Evolutionary conservation across 2,113 vertebrate genomes (phyloP).

Genomic region (Callithrix jacchus): DNA sequence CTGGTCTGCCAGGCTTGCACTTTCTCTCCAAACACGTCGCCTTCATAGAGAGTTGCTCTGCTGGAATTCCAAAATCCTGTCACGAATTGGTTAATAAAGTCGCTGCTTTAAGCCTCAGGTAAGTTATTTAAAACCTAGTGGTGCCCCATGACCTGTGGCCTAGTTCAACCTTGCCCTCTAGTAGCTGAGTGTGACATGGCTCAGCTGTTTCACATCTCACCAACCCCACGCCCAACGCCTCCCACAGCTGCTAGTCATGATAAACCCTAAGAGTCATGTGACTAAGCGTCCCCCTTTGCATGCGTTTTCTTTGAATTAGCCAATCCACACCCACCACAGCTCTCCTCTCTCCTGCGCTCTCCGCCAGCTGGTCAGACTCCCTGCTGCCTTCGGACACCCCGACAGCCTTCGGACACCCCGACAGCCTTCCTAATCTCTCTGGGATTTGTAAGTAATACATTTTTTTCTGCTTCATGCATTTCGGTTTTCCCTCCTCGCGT

Average conservation of each 20-base stretch:
- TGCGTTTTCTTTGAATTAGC: not conserved
- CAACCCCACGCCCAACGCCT: not conserved
- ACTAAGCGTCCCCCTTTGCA: too few species aligned
- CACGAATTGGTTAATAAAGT: not conserved
- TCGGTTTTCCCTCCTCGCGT: not conserved
- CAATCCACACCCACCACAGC: not conserved
- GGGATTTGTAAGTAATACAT: not conserved
- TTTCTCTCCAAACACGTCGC: not conserved
- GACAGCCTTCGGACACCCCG: too few species aligned
- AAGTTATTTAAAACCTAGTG: not conserved
- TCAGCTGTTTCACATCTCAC: not conserved
- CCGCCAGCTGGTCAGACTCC: fast-evolving
- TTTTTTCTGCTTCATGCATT: not conserved
- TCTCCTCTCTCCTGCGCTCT: fast-evolving
- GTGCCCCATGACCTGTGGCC: too few species aligned
- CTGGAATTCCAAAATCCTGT: not conserved
- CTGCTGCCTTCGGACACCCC: too few species aligned
- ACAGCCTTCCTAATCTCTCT: not conserved
- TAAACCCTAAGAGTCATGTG: not conserved
- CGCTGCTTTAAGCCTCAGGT: not conserved
- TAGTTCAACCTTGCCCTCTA: not conserved
- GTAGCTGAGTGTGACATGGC: not conserved
- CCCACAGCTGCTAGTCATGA: not conserved
- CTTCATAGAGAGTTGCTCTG: not conserved
- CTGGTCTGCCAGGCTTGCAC: not conserved